Evolutionary conservation across 2,797 vertebrate genomes (phyloP), one percentile per base, ranked within the genome.

Genomic region (Rhadinocentrus ornatus): DNA sequence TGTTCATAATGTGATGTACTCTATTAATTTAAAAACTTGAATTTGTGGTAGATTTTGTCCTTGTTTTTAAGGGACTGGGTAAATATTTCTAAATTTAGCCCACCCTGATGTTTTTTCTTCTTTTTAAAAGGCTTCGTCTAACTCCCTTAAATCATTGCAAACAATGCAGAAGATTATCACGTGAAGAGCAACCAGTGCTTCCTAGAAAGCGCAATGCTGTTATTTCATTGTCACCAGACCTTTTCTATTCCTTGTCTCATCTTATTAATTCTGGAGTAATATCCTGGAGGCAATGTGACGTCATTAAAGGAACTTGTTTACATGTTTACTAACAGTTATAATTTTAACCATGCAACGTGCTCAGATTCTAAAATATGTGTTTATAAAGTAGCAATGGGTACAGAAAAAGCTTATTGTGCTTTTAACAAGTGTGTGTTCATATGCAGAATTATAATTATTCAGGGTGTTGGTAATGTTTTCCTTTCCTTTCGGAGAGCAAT

Each of bases 341-440:
- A 44, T 29, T 35, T 37, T 9, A 35, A 3, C 2, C 41, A 18
- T 20, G 22, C 15, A 32, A 12, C 55, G 26, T 26, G 18, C 69
- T 58, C 54, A 69, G 7, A 32, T 62, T 8, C 16, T n/a, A 26
- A 37, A 62, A 34, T 20, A 32, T 53, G 63, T 5, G 29, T 73
- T 39, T 54, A 59, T 6, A 48, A 12, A 34, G 62, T 58, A 12
- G 18, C 27, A 10, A 20, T 67, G 53, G 69, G 66, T 41, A 56
- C 64, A 59, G 22, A 59, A 22, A 29, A 52, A 62, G 37, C 8
- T 6, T 15, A 60, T 69, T n/a, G 48, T 52, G 22, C 22, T 52
- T 13, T 26, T 53, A 53, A 26, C 13, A 57, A 20, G 66, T 57
- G 26, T 70, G 48, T 67, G 20, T 54, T 24, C 54, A 52, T 32